Evolutionary conservation across 2,888 invertebrate genomes (phyloP).

Genomic region (Pristionchus fissidentatus): DNA sequence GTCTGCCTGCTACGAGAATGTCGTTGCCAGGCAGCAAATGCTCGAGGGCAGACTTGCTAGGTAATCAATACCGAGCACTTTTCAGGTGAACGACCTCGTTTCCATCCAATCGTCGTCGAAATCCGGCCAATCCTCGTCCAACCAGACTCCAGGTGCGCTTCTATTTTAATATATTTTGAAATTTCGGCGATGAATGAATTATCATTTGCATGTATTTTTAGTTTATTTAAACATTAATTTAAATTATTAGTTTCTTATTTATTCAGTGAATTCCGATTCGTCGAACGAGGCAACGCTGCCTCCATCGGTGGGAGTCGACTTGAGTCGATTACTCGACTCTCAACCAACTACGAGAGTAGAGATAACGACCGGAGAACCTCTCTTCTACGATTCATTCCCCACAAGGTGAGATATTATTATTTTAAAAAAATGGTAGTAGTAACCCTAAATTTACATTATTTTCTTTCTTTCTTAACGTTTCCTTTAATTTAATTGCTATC

Average conservation of each 20-base stretch:
- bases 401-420: neutral
- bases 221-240: too few species aligned
- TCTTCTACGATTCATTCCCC: conserved; percentile 1
- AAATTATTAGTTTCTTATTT: too few species aligned
- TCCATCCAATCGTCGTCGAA: neutral
- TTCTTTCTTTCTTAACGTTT: too few species aligned
- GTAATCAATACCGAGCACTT: too few species aligned
- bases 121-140: conserved; percentile 8
- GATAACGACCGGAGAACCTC: conserved; percentile 7
- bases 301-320: neutral
- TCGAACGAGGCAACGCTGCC: neutral
- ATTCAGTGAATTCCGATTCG: conserved; percentile 11
- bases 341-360: neutral
- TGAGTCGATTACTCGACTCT: neutral
- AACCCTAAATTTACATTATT: too few species aligned
- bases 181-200: neutral
- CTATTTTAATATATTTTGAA: neutral
- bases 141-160: conserved; percentile 18
- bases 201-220: too few species aligned
- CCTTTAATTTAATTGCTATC: too few species aligned
- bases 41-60: too few species aligned
- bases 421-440: too few species aligned
- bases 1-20: neutral
- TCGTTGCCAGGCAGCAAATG: too few species aligned
- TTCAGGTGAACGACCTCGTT: neutral